phyloP scores from a whole-genome alignment of 2,797 vertebrate genomes.

The Enteromius paludinosus region DNA sequence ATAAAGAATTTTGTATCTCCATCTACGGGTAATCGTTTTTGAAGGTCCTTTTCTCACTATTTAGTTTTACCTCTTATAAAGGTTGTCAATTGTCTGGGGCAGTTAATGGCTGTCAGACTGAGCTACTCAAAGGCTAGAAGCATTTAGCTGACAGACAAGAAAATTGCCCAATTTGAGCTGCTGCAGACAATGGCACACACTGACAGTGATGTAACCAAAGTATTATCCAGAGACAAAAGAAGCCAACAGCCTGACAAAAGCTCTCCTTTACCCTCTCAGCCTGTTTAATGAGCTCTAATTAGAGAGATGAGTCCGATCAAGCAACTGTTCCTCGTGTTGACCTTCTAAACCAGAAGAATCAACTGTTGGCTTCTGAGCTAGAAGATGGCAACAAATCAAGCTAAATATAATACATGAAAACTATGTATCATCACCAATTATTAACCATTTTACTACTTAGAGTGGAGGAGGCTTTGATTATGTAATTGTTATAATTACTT shows the following conservation, averaged over 20 bases:
- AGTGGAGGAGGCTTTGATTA: not conserved
- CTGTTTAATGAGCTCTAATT: conserved; percentile 62
- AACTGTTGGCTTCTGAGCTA: not conserved
- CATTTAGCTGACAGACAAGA: conserved; percentile 72
- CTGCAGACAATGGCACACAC: conserved; percentile 67
- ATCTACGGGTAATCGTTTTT: not conserved
- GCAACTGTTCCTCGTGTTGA: conserved; percentile 63
- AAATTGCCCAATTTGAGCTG: conserved; percentile 73
- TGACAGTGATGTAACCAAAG: conserved; percentile 75
- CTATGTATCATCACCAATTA: not conserved
- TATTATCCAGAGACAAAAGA: conserved; percentile 59
- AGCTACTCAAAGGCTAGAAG: conserved; percentile 58
- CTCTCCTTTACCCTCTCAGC: conserved; percentile 57
- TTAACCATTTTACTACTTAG: not conserved
- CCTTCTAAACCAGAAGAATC: conserved; percentile 35
- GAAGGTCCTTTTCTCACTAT: not conserved
- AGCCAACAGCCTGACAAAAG: conserved; percentile 66
- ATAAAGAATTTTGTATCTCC: conserved; percentile 51
- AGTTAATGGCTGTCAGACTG: conserved; percentile 20
- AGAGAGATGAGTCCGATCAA: conserved; percentile 53
- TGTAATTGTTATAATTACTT: not conserved
- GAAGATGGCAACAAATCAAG: not conserved
- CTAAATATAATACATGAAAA: conserved; percentile 3
- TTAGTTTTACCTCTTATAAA: conserved; percentile 1
- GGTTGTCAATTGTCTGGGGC: not conserved